Conservation (phyloP, 2,888 invertebrate genomes). For the Pharmacophagus antenor region DNA sequence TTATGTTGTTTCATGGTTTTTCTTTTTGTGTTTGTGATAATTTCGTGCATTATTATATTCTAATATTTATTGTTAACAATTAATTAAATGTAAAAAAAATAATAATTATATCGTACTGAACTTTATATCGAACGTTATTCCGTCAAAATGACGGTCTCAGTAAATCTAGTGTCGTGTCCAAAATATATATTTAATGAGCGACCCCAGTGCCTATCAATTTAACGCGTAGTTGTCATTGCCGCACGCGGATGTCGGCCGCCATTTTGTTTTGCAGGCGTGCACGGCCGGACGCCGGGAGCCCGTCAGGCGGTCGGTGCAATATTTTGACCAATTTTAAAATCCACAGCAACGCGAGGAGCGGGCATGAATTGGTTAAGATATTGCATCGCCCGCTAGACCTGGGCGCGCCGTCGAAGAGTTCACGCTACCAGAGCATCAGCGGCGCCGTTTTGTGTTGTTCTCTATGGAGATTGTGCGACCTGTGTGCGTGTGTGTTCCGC, state of each 20-base stretch:
- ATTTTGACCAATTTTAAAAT: conserved; percentile 78
- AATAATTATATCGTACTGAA: too few relatives aligned
- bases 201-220: too few relatives aligned
- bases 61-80: too few relatives aligned
- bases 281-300: conserved; percentile 37
- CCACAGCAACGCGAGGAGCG: conserved; percentile 37
- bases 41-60: too few relatives aligned
- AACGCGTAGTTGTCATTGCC: too few relatives aligned
- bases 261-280: conserved; percentile 23
- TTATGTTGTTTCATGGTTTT: too few relatives aligned
- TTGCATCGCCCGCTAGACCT: conserved; percentile 74
- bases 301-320: conserved; percentile 75
- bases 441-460: conserved; percentile 36
- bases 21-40: too few relatives aligned
- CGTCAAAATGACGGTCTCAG: too few relatives aligned
- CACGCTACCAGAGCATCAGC: conserved; percentile 38
- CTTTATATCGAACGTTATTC: too few relatives aligned
- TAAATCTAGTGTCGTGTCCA: too few relatives aligned
- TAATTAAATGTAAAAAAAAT: too few relatives aligned
- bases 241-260: not conserved
- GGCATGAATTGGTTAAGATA: conserved; percentile 79
- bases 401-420: conserved; percentile 52
- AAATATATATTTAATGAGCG: too few relatives aligned
- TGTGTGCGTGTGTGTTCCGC: conserved; percentile 26
- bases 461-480: conserved; percentile 42